phyloP scores from a whole-genome alignment of 2,888 invertebrate genomes.

The Eupeodes latifasciatus region DNA sequence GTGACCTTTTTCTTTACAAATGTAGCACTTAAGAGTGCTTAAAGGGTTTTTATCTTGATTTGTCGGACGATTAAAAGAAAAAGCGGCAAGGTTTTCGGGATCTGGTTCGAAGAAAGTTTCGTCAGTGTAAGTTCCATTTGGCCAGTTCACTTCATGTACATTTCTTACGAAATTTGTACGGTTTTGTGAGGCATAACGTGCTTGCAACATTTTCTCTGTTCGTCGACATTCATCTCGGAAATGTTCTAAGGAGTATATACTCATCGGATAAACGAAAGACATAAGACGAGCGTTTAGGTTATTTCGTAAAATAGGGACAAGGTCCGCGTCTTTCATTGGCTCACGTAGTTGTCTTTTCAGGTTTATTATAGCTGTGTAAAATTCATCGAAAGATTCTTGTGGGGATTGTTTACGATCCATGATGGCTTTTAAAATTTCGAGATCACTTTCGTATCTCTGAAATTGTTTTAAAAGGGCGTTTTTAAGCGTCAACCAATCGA shows the following conservation, averaged over 20 bases:
- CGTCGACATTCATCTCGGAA: conserved; percentile 30
- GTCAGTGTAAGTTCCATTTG: neutral
- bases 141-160: conserved; percentile 9
- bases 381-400: neutral
- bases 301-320: neutral
- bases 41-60: neutral
- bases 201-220: conserved; percentile 18
- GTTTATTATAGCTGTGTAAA: neutral
- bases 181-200: conserved; percentile 6
- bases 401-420: conserved; percentile 1
- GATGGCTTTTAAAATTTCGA: conserved; percentile 15
- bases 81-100: neutral
- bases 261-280: conserved; percentile 2
- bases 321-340: neutral
- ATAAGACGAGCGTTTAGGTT: neutral
- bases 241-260: conserved; percentile 18
- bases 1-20: neutral
- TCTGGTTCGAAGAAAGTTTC: neutral
- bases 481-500: conserved; percentile 16
- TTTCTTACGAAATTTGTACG: neutral
- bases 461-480: conserved; percentile 11
- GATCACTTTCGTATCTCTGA: conserved; percentile 2
- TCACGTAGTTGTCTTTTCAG: neutral
- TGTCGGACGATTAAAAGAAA: neutral
- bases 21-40: neutral